phyloP scores from a whole-genome alignment of 2,797 vertebrate species.

The Takifugu rubripes region DNA sequence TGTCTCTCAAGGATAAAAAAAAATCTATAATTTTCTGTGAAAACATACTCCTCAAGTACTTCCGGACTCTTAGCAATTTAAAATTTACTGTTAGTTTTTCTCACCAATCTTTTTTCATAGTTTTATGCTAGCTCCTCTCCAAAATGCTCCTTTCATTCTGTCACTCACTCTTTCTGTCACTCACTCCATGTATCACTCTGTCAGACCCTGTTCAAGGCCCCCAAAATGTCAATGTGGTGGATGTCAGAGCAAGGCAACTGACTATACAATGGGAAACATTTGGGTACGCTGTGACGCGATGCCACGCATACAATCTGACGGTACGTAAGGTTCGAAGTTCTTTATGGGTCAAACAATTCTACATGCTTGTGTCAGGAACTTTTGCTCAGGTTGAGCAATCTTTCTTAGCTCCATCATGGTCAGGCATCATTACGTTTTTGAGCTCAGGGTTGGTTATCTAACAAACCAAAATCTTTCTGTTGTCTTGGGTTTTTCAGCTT shows the following conservation, averaged over 20 bases:
- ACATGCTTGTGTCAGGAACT: too few relatives aligned
- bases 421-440: too few relatives aligned
- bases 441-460: too few relatives aligned
- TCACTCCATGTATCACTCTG: background rate
- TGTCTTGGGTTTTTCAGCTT: conserved; percentile 52
- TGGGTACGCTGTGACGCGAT: conserved; percentile 92
- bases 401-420: too few relatives aligned
- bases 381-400: too few relatives aligned
- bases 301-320: conserved; percentile 97
- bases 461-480: too few relatives aligned
- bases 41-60: too few relatives aligned
- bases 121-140: background rate
- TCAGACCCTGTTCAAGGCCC: conserved; percentile 93
- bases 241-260: conserved; percentile 91
- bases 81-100: background rate
- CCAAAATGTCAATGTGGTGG: conserved; percentile 92
- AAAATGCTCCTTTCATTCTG: background rate
- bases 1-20: too few relatives aligned
- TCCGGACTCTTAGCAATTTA: background rate
- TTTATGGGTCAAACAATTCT: too few relatives aligned
- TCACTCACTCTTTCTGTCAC: background rate
- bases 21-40: too few relatives aligned
- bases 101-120: too few relatives aligned
- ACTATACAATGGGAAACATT: conserved; percentile 97
- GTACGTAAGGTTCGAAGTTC: conserved; percentile 38